Base-by-base conservation (phyloP, 2,888 invertebrate species). In the Oscheius sp. region DNA sequence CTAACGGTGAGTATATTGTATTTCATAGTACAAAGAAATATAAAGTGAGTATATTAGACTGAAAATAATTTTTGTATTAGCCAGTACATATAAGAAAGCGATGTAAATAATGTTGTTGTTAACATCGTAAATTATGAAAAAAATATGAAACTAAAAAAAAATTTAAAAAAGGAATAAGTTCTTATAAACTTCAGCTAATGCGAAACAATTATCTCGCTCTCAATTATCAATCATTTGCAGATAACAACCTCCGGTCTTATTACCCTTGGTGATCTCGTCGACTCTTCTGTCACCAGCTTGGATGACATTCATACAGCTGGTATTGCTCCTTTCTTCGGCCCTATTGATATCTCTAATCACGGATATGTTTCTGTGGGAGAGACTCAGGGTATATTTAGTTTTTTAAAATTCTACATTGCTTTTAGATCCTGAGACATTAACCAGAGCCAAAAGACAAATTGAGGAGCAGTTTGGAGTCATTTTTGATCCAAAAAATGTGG, bases 291-390 rank as follows among this genome's bases (percentile, higher is more conserved):
- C n/a, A 69, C 69, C 22, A 70, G 70, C 14, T 65, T 83, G 26
- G 83, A 82, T 41, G 78, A 81, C 28, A 74, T 78, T 74, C 74
- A 80, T 22, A 70, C 77, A 14, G 65, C 70, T 17, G 85, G 81
- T 36, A 74, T 85, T 26, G 85, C 85, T 28, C 85, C 85, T 2
- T 85, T 85, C 72, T 85, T 81, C 57, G 82, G 75, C 14, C 72
- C 78, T 8, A 79, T 82, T 38, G 85, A 86, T 68, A 45, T 82
- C 17, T 66, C 75, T 8, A 61, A 57, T 44, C 32, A 44, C 14
- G 71, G 71, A 20, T 30, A 20, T 14, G 65, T 71, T 24, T 68
- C 65, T 14, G 73, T 81, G 2, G 65, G 68, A 14, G 80, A 81
- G 61, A 71, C 67, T 28, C 72, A 77, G 20, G 73, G 73, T 70